A percentile compares a stretch with the other conserved stretches of the same genome.
Evolutionary conservation across 2,113 vertebrate species (phyloP).

Genomic region (Sinocyclocheilus maitianheensis): DNA sequence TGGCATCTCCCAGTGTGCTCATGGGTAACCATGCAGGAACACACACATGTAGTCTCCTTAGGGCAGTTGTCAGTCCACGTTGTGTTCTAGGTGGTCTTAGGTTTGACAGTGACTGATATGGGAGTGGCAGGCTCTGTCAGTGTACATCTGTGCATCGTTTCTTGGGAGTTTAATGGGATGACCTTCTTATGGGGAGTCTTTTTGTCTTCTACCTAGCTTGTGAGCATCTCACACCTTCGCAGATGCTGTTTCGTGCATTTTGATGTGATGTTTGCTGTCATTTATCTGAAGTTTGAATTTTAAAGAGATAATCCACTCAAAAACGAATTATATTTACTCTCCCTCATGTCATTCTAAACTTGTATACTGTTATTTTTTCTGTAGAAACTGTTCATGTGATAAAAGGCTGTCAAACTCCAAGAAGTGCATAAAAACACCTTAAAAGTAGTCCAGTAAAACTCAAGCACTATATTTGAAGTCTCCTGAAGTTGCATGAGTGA

Average conservation of each 20-base stretch:
- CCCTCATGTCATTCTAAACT: background rate
- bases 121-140: conserved; percentile 1
- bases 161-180: background rate
- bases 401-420: background rate
- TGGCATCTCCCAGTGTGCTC: conserved; percentile 30
- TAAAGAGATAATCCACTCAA: background rate
- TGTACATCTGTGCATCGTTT: conserved; percentile 17
- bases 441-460: background rate
- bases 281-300: background rate
- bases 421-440: background rate
- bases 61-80: conserved; percentile 13
- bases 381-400: background rate
- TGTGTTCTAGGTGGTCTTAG: conserved; percentile 15
- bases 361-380: background rate
- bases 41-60: background rate
- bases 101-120: conserved; percentile 34
- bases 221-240: background rate
- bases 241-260: background rate
- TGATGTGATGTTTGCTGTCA: background rate
- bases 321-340: background rate
- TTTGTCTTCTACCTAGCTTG: conserved; percentile 2
- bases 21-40: conserved; percentile 4
- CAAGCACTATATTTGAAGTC: background rate
- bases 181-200: background rate
- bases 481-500: background rate